A percentile compares a stretch with the other conserved stretches of the same genome.
phyloP scores from a whole-genome alignment of 2,797 vertebrate species.

The Sebastes hubbsi region DNA sequence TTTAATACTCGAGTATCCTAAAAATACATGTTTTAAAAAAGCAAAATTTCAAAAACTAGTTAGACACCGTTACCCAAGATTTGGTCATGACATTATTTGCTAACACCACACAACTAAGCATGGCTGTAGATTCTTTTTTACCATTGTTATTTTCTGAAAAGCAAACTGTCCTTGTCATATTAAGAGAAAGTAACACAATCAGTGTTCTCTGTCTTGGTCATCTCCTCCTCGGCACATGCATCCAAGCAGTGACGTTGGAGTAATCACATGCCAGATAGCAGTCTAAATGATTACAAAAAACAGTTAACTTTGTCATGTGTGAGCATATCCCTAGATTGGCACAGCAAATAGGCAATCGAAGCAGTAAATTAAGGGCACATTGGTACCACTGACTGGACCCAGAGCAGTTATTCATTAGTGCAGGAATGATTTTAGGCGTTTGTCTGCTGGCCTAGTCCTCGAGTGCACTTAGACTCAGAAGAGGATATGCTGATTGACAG shows the following conservation, averaged over 20 bases:
- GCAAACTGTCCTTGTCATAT: not conserved
- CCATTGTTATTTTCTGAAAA: not conserved
- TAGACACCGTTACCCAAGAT: not conserved
- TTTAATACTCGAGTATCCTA: not conserved
- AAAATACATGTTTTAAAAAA: not conserved
- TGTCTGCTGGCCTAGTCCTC: not conserved
- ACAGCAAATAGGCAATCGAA: not conserved
- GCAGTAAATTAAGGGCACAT: not conserved
- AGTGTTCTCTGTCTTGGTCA: not conserved
- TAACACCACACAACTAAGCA: not conserved
- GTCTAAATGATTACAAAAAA: not conserved
- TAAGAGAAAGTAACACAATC: not conserved
- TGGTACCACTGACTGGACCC: not conserved
- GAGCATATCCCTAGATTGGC: constrained; percentile 6
- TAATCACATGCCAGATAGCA: not conserved
- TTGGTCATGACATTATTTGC: not conserved
- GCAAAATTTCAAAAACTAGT: not conserved
- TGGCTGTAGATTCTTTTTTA: not conserved
- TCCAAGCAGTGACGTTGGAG: not conserved
- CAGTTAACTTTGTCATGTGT: not conserved
- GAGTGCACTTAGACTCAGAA: not conserved
- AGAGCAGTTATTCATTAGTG: constrained; percentile 2
- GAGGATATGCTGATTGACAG: not conserved
- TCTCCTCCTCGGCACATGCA: not conserved
- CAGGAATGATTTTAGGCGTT: constrained; percentile 17